Conservation (phyloP, 2,888 invertebrate genomes). For the Temnothorax ravouxi region DNA sequence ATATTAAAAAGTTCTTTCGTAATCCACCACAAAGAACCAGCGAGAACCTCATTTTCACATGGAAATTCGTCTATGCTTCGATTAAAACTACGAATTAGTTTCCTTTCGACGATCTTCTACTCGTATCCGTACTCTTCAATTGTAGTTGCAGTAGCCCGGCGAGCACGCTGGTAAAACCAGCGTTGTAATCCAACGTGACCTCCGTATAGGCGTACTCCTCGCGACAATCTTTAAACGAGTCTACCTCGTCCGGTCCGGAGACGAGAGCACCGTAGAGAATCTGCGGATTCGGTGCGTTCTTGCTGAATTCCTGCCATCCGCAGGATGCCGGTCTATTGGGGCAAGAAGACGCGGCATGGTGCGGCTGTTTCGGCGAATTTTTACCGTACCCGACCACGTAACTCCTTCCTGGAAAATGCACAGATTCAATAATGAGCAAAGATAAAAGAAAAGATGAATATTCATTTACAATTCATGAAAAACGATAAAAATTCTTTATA, state of each 20-base stretch:
- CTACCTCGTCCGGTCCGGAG: constrained; percentile 88
- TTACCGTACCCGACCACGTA: constrained; percentile 88
- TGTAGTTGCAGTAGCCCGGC: constrained; percentile 86
- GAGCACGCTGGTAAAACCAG: constrained; percentile 87
- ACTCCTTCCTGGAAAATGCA: constrained; percentile 85
- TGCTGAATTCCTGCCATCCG: constrained; percentile 86
- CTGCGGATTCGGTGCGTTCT: constrained; percentile 87
- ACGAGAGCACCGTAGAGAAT: constrained; percentile 88
- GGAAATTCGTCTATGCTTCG: neutral
- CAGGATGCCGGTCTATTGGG: constrained; percentile 87
- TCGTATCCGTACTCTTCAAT: constrained; percentile 56
- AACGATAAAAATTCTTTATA: neutral
- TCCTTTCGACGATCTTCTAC: constrained; percentile 15
- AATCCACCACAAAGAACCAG: neutral
- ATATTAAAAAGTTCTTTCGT: neutral
- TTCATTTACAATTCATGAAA: neutral
- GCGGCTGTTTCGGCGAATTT: constrained; percentile 87
- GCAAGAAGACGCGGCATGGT: constrained; percentile 88
- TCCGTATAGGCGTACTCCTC: constrained; percentile 88
- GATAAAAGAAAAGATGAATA: neutral
- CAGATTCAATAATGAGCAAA: neutral
- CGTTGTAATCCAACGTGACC: constrained; percentile 88
- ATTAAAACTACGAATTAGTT: constrained; percentile 8
- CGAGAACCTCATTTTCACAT: neutral
- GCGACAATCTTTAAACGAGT: constrained; percentile 87